phyloP scores from a whole-genome alignment of 2,888 invertebrate genomes.

The Drosophila merina region DNA sequence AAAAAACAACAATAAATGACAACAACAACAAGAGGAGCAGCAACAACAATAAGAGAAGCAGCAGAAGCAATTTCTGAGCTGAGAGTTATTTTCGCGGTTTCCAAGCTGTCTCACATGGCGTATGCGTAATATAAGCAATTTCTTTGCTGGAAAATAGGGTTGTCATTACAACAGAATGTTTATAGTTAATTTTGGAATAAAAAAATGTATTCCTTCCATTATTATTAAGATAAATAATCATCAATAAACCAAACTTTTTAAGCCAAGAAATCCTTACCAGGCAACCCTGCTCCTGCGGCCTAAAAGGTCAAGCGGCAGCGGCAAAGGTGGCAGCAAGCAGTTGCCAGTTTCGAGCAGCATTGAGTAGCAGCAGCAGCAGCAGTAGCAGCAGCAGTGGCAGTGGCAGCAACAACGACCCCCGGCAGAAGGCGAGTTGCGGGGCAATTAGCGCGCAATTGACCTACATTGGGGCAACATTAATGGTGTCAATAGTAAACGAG shows the following conservation, averaged over 20 bases:
- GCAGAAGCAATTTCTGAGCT: slow-evolving; percentile 6
- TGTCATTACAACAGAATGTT: no score
- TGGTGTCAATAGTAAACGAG: slow-evolving; percentile 81
- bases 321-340: slow-evolving; percentile 26
- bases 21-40: slow-evolving; percentile 8
- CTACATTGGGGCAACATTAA: slow-evolving; percentile 79
- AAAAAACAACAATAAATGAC: neutral
- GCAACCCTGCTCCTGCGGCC: slow-evolving; percentile 26
- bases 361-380: slow-evolving; percentile 3
- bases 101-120: slow-evolving; percentile 54
- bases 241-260: no score
- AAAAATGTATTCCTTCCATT: no score
- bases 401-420: slow-evolving; percentile 43
- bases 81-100: slow-evolving; percentile 19
- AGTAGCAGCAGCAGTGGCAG: neutral
- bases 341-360: slow-evolving; percentile 15
- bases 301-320: slow-evolving; percentile 67
- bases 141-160: slow-evolving; percentile 1
- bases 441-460: slow-evolving; percentile 81
- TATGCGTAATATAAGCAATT: slow-evolving; percentile 69
- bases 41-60: neutral
- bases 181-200: no score
- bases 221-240: no score
- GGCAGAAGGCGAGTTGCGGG: slow-evolving; percentile 69
- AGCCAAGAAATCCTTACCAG: no score